Evolutionary conservation across 2,888 invertebrate species (phyloP).

Genomic region (Drosophila anomelani): DNA sequence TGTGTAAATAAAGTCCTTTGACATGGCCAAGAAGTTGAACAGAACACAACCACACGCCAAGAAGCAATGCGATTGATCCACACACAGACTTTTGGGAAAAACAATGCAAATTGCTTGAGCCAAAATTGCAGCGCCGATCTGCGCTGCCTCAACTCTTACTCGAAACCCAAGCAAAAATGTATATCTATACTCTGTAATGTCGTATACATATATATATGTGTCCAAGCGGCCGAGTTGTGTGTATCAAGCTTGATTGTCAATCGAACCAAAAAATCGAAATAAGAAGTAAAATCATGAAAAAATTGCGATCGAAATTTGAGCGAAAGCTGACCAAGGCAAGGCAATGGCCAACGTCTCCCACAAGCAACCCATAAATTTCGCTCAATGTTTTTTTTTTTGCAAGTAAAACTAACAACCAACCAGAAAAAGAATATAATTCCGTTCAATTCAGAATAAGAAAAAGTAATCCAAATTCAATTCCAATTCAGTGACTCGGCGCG

Average conservation of each 20-base stretch:
- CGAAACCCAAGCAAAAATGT: slow-evolving; percentile 37
- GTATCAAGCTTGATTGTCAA: slow-evolving; percentile 76
- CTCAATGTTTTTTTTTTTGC: slow-evolving; percentile 78
- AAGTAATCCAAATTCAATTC: slow-evolving; percentile 47
- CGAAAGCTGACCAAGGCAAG: slow-evolving; percentile 34
- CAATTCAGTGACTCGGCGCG: slow-evolving; percentile 33
- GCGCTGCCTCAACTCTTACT: slow-evolving; percentile 30
- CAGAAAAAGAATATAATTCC: not conserved
- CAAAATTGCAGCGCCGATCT: slow-evolving; percentile 32
- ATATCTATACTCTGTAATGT: slow-evolving; percentile 39
- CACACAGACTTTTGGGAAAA: slow-evolving; percentile 62
- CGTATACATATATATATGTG: slow-evolving; percentile 41
- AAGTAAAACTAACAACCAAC: slow-evolving; percentile 32
- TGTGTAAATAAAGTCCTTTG: slow-evolving; percentile 84
- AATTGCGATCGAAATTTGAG: slow-evolving; percentile 82
- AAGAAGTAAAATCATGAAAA: slow-evolving; percentile 44
- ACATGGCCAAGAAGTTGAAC: slow-evolving; percentile 41
- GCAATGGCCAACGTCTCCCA: slow-evolving; percentile 27
- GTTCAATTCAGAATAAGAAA: slow-evolving; percentile 16
- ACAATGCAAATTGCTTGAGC: slow-evolving; percentile 34
- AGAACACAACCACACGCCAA: slow-evolving; percentile 57
- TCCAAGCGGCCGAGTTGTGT: slow-evolving; percentile 72
- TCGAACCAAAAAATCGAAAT: slow-evolving; percentile 11
- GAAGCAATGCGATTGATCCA: slow-evolving; percentile 77
- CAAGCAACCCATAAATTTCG: slow-evolving; percentile 71